Evolutionary conservation across 1,140 invertebrate species (phyloP).

Genomic region (Polypedilum pembai): DNA sequence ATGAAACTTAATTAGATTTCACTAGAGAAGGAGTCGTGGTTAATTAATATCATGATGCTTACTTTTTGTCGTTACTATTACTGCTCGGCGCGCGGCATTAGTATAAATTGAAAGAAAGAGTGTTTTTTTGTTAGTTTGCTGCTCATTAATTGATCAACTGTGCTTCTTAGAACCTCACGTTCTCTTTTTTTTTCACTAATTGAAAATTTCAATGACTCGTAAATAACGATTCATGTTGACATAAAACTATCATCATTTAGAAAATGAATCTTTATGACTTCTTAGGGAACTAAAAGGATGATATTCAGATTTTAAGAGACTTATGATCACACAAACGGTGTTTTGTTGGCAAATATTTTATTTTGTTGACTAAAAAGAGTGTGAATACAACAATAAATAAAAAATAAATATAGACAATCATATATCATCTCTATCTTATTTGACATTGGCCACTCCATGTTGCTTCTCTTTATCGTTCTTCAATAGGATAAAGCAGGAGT

Average conservation of each 20-base stretch:
- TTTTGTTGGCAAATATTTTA: neutral
- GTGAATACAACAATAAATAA: neutral
- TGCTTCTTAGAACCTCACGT: neutral
- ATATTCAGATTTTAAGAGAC: neutral
- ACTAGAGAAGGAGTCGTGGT: neutral
- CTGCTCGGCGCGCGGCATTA: neutral
- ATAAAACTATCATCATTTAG: no score
- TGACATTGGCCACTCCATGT: no score
- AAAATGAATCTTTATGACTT: no score
- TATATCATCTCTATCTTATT: constrained; percentile 1
- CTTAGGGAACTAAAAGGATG: neutral
- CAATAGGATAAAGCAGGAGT: neutral
- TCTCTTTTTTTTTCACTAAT: no score
- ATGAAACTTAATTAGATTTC: no score
- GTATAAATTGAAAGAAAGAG: constrained; percentile 5
- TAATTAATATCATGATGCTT: neutral
- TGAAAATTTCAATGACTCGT: no score
- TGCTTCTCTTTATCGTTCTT: neutral
- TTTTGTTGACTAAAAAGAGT: neutral
- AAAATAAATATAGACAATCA: constrained; percentile 16
- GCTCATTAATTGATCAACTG: constrained; percentile 3
- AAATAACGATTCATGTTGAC: no score
- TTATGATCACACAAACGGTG: neutral
- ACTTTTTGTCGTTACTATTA: neutral
- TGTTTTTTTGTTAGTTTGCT: neutral